A percentile compares a stretch with the other conserved stretches of the same genome.
phyloP scores from a whole-genome alignment of 1,140 invertebrate species.

The Brachionus rotundiformis region DNA sequence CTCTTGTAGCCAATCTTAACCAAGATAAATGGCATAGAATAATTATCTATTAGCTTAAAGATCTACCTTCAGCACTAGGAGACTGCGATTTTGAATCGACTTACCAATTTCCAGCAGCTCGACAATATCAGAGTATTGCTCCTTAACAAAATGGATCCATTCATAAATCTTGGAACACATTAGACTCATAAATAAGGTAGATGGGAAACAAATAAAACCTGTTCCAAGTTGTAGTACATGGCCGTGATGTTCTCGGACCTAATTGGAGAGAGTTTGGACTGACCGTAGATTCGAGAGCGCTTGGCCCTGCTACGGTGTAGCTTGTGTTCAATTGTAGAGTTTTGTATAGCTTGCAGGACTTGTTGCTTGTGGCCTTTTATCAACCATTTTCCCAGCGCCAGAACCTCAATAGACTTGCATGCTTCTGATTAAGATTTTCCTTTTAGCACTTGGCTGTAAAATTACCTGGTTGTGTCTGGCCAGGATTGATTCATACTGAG shows the following conservation, averaged over 20 bases:
- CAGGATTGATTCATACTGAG: not conserved
- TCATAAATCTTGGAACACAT: slow-evolving; percentile 20
- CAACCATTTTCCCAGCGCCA: not conserved
- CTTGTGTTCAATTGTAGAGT: not conserved
- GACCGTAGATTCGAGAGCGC: not conserved
- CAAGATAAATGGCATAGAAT: not conserved
- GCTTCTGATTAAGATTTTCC: too few species aligned
- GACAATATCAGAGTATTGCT: not conserved
- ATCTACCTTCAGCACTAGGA: slow-evolving; percentile 27
- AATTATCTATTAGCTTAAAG: not conserved
- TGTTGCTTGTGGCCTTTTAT: not conserved
- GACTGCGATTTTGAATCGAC: slow-evolving; percentile 11
- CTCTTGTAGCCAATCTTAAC: slow-evolving; percentile 4
- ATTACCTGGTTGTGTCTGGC: not conserved
- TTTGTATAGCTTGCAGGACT: not conserved
- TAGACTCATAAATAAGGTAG: too few species aligned
- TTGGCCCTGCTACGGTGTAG: not conserved
- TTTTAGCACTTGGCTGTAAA: too few species aligned
- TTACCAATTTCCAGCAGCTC: slow-evolving; percentile 38
- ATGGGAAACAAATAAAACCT: too few species aligned
- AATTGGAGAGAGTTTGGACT: not conserved
- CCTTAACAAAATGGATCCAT: slow-evolving; percentile 1
- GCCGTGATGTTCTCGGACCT: not conserved
- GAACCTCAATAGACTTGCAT: not conserved
- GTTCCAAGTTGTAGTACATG: not conserved